A percentile compares a stretch with the other conserved stretches of the same genome.
Conservation (phyloP, 2,113 vertebrate genomes). For the Protomyctophum bolini region DNA sequence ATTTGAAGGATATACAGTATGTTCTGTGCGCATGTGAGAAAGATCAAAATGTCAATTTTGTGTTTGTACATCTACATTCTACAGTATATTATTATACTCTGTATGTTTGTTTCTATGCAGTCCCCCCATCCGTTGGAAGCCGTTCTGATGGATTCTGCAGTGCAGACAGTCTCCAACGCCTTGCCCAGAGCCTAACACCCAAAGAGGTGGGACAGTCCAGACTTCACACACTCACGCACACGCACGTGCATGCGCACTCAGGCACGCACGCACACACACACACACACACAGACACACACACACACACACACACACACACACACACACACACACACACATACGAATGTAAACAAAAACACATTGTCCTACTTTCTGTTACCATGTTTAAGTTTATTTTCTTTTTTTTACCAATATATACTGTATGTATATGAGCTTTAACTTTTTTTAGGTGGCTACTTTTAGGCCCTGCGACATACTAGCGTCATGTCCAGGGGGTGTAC, state of each 20-base stretch:
- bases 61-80: background rate
- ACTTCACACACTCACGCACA: slow-evolving; percentile 29
- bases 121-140: slow-evolving; percentile 38
- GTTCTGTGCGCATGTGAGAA: background rate
- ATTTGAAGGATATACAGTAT: too few species aligned
- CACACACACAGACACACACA: background rate
- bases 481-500: too few species aligned
- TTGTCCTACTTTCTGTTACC: slow-evolving; percentile 4
- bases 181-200: slow-evolving; percentile 51
- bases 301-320: slow-evolving; percentile 12
- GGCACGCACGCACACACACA: slow-evolving; percentile 14
- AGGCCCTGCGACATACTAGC: too few species aligned
- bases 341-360: background rate
- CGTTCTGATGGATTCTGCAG: slow-evolving; percentile 67
- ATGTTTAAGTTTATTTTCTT: background rate
- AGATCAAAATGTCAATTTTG: background rate
- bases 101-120: slow-evolving; percentile 38
- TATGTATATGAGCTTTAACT: too few species aligned
- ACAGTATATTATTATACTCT: background rate
- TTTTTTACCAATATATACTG: background rate
- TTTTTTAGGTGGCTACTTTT: too few species aligned
- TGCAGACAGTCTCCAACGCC: slow-evolving; percentile 52
- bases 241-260: slow-evolving; percentile 3
- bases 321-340: background rate
- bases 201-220: slow-evolving; percentile 59